Evolutionary conservation across 1,140 invertebrate species (phyloP), one percentile per base, ranked within the genome.

Genomic region (Drosophila mayri): DNA sequence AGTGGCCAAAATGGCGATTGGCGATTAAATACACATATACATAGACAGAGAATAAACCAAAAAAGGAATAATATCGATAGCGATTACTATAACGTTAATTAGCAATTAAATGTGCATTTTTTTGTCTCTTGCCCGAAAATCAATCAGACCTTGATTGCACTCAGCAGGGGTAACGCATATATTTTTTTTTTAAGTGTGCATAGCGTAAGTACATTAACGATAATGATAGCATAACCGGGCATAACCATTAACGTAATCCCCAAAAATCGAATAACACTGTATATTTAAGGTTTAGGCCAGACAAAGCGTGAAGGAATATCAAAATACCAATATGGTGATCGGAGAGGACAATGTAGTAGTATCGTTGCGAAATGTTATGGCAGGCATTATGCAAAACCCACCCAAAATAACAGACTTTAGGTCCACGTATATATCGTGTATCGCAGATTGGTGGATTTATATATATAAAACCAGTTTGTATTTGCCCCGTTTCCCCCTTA

Each of bases 51-150:
- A 49, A 20, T 32, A 50, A 65, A 65, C 25, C 25, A 49, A 30
- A 35, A 37, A 28, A 35, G 20, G 11, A 60, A 44, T 60, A 73
- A 72, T 72, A 72, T 72, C 46, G 44, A 73, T 72, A 73, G 52
- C 66, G 37, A 60, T 16, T 59, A 72, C 66, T 47, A 58, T 77
- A 65, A 79, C 52, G 59, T 73, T 73, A 79, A 59, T 38, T 73
- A 79, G 76, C 68, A 78, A 78, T 78, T 78, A 72, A 78, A 78
- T 72, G 75, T 78, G 66, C 71, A 75, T 79, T 76, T 78, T 79
- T 79, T 74, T 72, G 43, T 75, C 46, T 49, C 46, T 25, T 22
- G 37, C 32, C 58, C 38, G 1, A 22, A 52, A 60, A 76, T 67
- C 62, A 76, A 76, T 76, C 38, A 58, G 11, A 58, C 70, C 20